Evolutionary conservation across 2,888 invertebrate genomes (phyloP), one percentile per base, ranked within the genome.

Genomic region (Meloe dianella): DNA sequence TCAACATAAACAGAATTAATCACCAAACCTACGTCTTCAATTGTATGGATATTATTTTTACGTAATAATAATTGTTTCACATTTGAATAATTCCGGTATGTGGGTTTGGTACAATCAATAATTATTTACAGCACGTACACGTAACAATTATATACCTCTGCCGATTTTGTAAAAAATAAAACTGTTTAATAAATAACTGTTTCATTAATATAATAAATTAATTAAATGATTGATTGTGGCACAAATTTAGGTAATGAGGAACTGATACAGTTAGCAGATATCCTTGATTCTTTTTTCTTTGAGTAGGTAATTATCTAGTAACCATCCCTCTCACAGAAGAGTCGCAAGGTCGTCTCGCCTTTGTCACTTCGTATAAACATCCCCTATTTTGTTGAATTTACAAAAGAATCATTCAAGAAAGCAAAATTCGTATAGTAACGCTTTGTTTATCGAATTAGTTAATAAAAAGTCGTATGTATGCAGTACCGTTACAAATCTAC

Each of bases 381-480:
- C 47, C 47, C 47, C 41, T 17, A 41, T n/a, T 17, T 1, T 5
- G 10, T 41, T 41, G 2, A 30, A 6, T 8, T 30, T 30, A 8
- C 30, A 6, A 30, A 8, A 14, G 5, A 3, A 12, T 14, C 14
- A 4, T 35, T 9, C 32, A n/a, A n/a, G n/a, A n/a, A n/a, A n/a
- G n/a, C n/a, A n/a, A n/a, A n/a, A n/a, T n/a, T n/a, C n/a, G n/a
- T n/a, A n/a, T 29, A 10, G 58, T 17, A 35, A 58, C 32, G 58
- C 58, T 58, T 17, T 32, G 32, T 32, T 58, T 32, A 32, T 30
- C 27, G 12, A 20, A 20, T 9, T 58, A 58, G 32, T 58, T 58
- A 58, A 58, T 29, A 17, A n/a, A n/a, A n/a, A 57, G 0, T 57
- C 57, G n/a, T 58, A n/a, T n/a, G 32, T 14, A 30, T 17, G 6